Conservation (phyloP, 2,113 vertebrate genomes). For the Xenus cinereus region DNA sequence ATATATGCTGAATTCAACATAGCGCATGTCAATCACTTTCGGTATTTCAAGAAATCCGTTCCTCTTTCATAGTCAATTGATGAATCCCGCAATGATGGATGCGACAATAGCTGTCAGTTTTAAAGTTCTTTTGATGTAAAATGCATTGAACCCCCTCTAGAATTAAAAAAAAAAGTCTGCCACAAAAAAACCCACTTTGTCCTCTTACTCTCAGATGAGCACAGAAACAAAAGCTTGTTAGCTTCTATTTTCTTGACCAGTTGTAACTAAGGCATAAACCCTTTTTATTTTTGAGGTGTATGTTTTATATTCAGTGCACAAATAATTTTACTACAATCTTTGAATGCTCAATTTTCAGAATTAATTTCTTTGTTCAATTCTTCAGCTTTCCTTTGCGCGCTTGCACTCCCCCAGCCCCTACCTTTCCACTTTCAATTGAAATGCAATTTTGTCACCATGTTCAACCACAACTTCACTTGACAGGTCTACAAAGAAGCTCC, state of each 20-base stretch:
- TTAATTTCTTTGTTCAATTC: not conserved
- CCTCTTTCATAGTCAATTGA: not conserved
- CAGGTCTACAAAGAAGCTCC: not conserved
- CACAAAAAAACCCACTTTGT: not conserved
- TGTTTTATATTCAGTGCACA: not conserved
- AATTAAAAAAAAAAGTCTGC: not conserved
- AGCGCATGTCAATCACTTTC: not conserved
- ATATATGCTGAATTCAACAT: not conserved
- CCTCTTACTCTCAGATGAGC: not conserved
- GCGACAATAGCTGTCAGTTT: constrained; percentile 14
- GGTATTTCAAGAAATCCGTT: not conserved
- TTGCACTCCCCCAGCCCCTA: not conserved
- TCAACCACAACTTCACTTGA: not conserved
- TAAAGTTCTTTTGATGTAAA: not conserved
- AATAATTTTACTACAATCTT: not conserved
- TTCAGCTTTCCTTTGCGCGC: fast-evolving
- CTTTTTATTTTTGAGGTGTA: not conserved
- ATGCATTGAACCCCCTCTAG: not conserved
- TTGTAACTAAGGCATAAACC: not conserved
- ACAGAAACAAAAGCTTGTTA: not conserved
- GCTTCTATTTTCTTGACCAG: not conserved
- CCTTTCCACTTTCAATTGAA: not conserved
- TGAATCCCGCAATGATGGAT: not conserved
- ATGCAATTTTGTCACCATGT: not conserved
- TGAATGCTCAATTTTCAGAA: not conserved